phyloP scores from a whole-genome alignment of 2,113 vertebrate species.

The Corvus cornix region DNA sequence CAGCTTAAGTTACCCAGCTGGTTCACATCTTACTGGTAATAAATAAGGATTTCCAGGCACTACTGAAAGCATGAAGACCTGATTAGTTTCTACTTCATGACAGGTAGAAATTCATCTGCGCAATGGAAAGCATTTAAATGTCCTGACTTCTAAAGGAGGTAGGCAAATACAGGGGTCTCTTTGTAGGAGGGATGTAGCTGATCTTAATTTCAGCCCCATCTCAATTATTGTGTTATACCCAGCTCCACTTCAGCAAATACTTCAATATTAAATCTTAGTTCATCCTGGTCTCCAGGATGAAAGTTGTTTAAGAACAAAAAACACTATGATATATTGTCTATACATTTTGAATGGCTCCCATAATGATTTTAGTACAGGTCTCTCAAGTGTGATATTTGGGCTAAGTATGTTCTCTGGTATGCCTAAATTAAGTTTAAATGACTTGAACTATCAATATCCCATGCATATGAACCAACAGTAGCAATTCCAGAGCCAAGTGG shows the following conservation, averaged over 20 bases:
- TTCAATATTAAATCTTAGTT: not conserved
- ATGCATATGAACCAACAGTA: not conserved
- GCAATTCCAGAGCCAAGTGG: not conserved
- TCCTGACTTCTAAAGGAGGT: not conserved
- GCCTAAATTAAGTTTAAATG: not conserved
- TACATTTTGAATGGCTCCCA: not conserved
- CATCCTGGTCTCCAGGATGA: not conserved
- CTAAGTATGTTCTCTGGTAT: not conserved
- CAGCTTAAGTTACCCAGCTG: not conserved
- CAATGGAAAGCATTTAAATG: not conserved
- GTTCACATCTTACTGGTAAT: not conserved
- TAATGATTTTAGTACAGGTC: not conserved
- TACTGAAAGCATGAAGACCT: not conserved
- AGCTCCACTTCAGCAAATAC: not conserved
- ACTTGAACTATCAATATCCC: not conserved
- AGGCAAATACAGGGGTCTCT: not conserved
- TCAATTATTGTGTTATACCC: not conserved
- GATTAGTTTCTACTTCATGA: not conserved
- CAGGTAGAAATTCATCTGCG: not conserved
- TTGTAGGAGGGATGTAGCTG: not conserved
- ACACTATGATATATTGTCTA: not conserved
- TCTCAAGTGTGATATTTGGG: not conserved
- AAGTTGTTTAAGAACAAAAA: not conserved
- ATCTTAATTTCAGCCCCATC: not conserved
- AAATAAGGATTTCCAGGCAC: not conserved